phyloP scores from a whole-genome alignment of 1,140 invertebrate species.

The Tetramorium parvispinum region DNA sequence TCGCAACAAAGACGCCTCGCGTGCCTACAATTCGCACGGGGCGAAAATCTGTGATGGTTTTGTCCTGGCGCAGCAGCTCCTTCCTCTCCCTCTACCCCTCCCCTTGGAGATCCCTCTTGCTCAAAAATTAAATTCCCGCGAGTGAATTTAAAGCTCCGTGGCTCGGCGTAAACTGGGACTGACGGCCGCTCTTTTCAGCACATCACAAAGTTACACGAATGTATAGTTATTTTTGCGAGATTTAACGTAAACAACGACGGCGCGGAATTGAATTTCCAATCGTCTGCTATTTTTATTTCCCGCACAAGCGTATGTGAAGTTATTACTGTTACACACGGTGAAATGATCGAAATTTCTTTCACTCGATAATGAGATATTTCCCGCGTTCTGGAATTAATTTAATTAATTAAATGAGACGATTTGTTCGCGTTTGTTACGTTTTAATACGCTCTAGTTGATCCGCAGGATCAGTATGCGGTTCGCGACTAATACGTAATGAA shows the following conservation, averaged over 20 bases:
- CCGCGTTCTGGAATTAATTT: too few relatives aligned
- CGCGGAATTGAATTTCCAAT: slow-evolving; percentile 17
- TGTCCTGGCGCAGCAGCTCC: not conserved
- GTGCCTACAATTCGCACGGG: not conserved
- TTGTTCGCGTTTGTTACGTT: not conserved
- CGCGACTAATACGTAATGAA: not conserved
- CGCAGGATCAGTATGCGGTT: not conserved
- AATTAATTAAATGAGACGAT: not conserved
- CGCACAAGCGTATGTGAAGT: not conserved
- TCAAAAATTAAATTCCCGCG: slow-evolving; percentile 20
- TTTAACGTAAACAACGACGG: slow-evolving; percentile 10
- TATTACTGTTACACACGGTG: not conserved
- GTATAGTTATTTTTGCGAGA: not conserved
- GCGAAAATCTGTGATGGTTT: not conserved
- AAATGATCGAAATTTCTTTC: not conserved
- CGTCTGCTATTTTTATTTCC: not conserved
- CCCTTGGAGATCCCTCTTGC: not conserved
- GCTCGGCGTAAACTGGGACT: not conserved
- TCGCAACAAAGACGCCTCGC: slow-evolving; percentile 53
- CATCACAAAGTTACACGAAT: slow-evolving; percentile 1
- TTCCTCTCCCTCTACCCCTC: too few relatives aligned
- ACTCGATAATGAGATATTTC: not conserved
- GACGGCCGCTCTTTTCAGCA: not conserved
- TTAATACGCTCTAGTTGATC: not conserved
- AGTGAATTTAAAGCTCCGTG: not conserved